Conservation (phyloP, 2,888 invertebrate genomes). For the Melieria omissa region DNA sequence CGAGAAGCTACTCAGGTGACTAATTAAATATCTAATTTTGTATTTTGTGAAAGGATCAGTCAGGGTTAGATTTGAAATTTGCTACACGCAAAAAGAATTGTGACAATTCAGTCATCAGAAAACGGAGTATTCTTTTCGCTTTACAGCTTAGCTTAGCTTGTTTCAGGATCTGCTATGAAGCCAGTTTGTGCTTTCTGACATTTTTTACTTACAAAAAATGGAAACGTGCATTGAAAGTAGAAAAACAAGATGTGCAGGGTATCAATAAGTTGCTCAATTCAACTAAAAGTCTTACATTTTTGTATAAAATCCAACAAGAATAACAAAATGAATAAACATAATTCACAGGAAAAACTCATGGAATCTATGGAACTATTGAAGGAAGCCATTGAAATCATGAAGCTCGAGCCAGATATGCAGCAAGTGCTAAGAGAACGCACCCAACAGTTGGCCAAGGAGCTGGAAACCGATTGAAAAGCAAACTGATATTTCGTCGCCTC, state of each 20-base stretch:
- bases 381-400: slow-evolving; percentile 73
- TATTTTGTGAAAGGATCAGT: not conserved
- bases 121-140: no score
- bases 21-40: slow-evolving; percentile 4
- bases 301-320: not conserved
- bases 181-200: no score
- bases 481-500: no score
- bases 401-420: slow-evolving; percentile 72
- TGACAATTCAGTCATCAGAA: no score
- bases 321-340: not conserved
- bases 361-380: slow-evolving; percentile 71
- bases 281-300: not conserved
- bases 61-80: no score
- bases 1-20: slow-evolving; percentile 70
- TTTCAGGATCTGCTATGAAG: no score
- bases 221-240: slow-evolving; percentile 36
- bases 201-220: slow-evolving; percentile 67
- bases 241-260: no score
- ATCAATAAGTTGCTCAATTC: not conserved
- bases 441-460: slow-evolving; percentile 63
- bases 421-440: slow-evolving; percentile 69
- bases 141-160: no score
- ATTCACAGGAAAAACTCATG: slow-evolving; percentile 69
- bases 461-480: slow-evolving; percentile 51
- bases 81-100: no score